A percentile compares a stretch with the other conserved stretches of the same genome.
phyloP scores from a whole-genome alignment of 2,797 vertebrate genomes.

The Chaunax sp. region DNA sequence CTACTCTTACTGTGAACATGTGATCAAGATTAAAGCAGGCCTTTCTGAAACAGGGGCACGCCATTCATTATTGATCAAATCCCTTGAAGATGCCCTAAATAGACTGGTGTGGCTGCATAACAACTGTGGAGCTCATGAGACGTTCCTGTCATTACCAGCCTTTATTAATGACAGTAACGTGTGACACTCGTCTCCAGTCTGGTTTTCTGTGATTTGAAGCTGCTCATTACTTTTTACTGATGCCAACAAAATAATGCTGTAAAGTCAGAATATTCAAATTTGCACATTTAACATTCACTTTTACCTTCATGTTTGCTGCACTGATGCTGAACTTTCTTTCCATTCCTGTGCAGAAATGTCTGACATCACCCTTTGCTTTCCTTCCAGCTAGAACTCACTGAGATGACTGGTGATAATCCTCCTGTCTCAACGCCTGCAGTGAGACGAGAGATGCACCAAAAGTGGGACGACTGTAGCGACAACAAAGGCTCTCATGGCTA shows the following conservation, averaged over 20 bases:
- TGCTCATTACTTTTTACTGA: not conserved
- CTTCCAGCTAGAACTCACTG: not conserved
- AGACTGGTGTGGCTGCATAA: constrained; percentile 51
- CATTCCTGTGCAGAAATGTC: not conserved
- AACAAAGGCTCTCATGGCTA: constrained; percentile 4
- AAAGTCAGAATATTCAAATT: not conserved
- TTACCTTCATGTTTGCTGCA: not conserved
- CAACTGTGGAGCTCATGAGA: constrained; percentile 39
- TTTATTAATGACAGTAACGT: constrained; percentile 40
- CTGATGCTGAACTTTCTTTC: not conserved
- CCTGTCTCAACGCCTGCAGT: constrained; percentile 10
- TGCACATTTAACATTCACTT: not conserved
- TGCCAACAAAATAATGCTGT: not conserved
- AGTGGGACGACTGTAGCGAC: constrained; percentile 10
- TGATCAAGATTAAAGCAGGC: constrained; percentile 52
- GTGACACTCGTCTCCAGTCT: not conserved
- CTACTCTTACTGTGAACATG: constrained; percentile 21
- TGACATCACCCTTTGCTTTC: not conserved
- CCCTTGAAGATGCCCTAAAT: constrained; percentile 70
- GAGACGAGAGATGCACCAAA: not conserved
- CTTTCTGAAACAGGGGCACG: constrained; percentile 57
- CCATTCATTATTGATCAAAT: constrained; percentile 70
- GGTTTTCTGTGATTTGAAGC: not conserved
- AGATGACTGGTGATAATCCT: not conserved
- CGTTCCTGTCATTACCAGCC: constrained; percentile 13